These are phyloP conservation scores for Alcedo atthis DNA, from an alignment of 2,797 vertebrate genomes.

Conservation along the genomic window DNA sequence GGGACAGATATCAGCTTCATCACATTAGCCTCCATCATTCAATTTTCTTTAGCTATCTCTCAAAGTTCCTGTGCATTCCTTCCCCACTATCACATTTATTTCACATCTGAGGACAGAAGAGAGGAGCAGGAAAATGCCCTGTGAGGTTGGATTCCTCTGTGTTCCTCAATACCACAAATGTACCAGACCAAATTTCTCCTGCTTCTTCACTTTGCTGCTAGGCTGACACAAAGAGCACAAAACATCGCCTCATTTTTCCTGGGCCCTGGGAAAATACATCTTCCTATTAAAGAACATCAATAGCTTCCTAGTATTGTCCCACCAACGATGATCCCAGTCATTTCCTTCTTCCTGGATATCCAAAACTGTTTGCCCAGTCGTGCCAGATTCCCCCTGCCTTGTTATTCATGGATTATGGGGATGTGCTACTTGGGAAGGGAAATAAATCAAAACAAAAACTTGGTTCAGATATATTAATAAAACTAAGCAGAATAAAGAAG, in stretches of 20 bases:
- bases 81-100: background rate
- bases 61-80: background rate
- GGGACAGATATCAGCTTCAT: background rate
- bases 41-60: background rate
- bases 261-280: background rate
- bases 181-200: background rate
- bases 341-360: conserved; percentile 49
- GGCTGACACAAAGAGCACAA: background rate
- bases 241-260: background rate
- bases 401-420: background rate
- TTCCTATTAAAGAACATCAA: conserved; percentile 17
- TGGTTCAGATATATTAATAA: background rate
- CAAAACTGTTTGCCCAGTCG: background rate
- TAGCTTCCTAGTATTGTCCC: conserved; percentile 47
- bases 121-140: background rate
- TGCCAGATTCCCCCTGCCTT: background rate
- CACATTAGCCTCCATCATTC: background rate
- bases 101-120: background rate
- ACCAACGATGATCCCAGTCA: background rate
- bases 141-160: background rate
- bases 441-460: background rate
- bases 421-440: accelerated
- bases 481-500: background rate
- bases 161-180: background rate
- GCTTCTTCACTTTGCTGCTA: background rate